Evolutionary conservation across 2,113 vertebrate genomes (phyloP).

Genomic region (Aspidoscelis tigris): DNA sequence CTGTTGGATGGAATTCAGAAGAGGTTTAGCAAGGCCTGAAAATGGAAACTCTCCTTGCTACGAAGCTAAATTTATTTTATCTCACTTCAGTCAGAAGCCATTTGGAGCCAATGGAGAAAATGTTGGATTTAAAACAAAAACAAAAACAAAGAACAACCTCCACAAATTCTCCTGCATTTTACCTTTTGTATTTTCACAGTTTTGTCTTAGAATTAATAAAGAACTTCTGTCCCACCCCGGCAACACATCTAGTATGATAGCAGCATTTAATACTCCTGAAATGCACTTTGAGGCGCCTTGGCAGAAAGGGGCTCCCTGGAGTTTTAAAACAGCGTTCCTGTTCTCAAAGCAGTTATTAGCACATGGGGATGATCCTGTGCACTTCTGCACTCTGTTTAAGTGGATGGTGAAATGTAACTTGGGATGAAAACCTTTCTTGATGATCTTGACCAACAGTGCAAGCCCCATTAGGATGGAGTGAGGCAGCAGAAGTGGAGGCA

Average conservation of each 20-base stretch:
- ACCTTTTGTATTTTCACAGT: not conserved
- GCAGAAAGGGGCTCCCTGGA: not conserved
- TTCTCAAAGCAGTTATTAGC: not conserved
- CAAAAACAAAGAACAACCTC: not conserved
- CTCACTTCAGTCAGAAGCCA: not conserved
- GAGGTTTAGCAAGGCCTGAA: slow-evolving; percentile 60
- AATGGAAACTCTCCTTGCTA: slow-evolving; percentile 26
- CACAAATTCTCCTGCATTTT: not conserved
- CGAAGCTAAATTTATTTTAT: accelerated
- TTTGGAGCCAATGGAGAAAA: not conserved
- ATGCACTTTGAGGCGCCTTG: not conserved
- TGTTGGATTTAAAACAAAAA: not conserved
- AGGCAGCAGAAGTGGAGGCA: not conserved
- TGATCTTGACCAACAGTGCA: not conserved
- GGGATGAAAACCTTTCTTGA: not conserved
- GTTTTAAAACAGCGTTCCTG: not conserved
- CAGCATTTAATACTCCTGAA: not conserved
- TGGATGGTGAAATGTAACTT: not conserved
- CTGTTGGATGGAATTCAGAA: slow-evolving; percentile 48
- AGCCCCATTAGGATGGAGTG: not conserved
- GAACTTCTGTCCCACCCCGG: not conserved
- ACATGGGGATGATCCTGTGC: not conserved
- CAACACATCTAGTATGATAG: not conserved
- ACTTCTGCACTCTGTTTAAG: not conserved
- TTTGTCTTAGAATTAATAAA: not conserved